phyloP scores from a whole-genome alignment of 2,113 vertebrate genomes.

The Litocranius walleri region DNA sequence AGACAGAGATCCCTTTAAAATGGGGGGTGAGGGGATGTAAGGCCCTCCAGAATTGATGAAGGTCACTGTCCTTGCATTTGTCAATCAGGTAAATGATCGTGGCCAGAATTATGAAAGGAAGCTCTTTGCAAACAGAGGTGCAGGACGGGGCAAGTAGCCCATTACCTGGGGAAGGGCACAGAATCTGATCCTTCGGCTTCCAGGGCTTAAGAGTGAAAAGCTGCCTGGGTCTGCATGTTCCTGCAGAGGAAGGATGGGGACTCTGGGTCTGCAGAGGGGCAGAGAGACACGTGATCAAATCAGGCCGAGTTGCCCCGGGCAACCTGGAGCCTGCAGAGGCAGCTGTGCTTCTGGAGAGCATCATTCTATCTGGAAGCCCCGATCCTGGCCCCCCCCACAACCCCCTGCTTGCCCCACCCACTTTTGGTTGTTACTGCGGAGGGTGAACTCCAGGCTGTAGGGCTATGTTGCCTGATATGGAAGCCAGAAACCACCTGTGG shows the following conservation, averaged over 20 bases:
- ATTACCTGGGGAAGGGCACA: background rate
- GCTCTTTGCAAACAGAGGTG: background rate
- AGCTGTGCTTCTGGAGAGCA: background rate
- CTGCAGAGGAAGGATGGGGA: background rate
- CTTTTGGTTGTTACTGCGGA: background rate
- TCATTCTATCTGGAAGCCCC: background rate
- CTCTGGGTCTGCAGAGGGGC: background rate
- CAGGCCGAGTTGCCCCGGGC: background rate
- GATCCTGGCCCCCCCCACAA: too few relatives aligned
- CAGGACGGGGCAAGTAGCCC: background rate
- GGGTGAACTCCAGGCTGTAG: background rate
- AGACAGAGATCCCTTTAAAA: background rate
- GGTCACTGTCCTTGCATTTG: background rate
- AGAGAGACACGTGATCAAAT: background rate
- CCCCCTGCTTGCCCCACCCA: too few relatives aligned
- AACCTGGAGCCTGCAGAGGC: background rate
- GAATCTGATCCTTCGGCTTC: background rate
- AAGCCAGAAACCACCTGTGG: background rate
- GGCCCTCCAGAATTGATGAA: background rate
- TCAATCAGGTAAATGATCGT: background rate
- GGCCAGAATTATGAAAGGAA: background rate
- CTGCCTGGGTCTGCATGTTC: background rate
- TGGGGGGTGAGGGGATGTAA: background rate
- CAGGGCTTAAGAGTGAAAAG: background rate
- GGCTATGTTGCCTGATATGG: background rate